phyloP scores from a whole-genome alignment of 1,140 invertebrate genomes.

The Drosophila teissieri region DNA sequence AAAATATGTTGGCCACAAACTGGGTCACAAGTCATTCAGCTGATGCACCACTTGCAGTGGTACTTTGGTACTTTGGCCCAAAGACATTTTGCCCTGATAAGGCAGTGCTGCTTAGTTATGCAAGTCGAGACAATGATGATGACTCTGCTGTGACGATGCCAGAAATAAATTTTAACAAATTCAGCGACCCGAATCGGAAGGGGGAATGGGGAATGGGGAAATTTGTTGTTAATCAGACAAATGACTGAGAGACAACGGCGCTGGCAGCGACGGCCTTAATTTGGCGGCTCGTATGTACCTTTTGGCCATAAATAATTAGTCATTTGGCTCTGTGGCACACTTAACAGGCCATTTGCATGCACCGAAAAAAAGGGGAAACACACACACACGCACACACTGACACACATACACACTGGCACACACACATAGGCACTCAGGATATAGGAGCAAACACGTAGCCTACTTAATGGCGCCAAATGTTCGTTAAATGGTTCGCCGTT shows the following conservation, averaged over 20 bases:
- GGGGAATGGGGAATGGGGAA: not conserved
- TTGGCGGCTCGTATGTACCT: constrained; percentile 29
- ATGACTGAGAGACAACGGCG: constrained; percentile 43
- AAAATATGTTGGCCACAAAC: constrained; percentile 17
- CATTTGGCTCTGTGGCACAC: constrained; percentile 52
- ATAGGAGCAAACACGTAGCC: constrained; percentile 39
- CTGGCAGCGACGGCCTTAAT: constrained; percentile 39
- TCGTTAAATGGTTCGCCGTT: constrained; percentile 59
- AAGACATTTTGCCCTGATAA: constrained; percentile 15
- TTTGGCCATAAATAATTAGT: constrained; percentile 76
- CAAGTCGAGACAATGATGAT: not conserved
- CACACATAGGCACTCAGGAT: constrained; percentile 4
- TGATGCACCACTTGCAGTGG: constrained; percentile 1
- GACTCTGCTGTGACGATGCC: not conserved
- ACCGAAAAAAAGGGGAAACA: constrained; percentile 42
- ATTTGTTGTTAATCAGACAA: constrained; percentile 57
- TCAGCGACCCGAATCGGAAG: constrained; percentile 50
- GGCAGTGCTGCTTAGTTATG: not conserved
- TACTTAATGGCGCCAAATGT: constrained; percentile 71
- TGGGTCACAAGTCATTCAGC: constrained; percentile 38
- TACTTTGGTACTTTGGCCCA: not conserved
- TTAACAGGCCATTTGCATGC: constrained; percentile 67
- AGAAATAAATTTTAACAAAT: constrained; percentile 17
- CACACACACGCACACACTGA: not conserved
- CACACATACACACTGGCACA: not conserved